Conservation (phyloP, 2,888 invertebrate species). For the Drosophila emarginata region DNA sequence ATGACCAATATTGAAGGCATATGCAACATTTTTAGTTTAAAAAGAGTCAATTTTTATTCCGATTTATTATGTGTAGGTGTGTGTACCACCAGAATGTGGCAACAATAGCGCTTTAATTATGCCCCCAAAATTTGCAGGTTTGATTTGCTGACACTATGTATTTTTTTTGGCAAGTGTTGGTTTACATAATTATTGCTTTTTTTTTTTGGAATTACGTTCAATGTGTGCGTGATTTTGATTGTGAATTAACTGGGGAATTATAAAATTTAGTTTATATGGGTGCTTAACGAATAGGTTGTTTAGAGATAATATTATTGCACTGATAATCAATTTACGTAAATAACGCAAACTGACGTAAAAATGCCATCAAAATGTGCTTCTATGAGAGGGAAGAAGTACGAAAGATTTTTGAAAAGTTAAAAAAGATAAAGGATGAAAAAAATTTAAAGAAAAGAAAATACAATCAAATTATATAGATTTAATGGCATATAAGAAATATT, state of each 20-base stretch:
- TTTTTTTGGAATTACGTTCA: slow-evolving; percentile 2
- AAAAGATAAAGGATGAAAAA: no score
- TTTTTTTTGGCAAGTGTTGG: slow-evolving; percentile 32
- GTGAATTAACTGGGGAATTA: slow-evolving; percentile 7
- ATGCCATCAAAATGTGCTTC: neutral
- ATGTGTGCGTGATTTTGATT: slow-evolving; percentile 14
- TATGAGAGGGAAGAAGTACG: neutral
- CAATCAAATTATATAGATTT: no score
- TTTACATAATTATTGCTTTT: slow-evolving; percentile 2
- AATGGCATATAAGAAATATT: no score
- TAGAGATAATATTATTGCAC: neutral
- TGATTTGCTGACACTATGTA: slow-evolving; percentile 23
- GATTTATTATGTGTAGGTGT: slow-evolving; percentile 22
- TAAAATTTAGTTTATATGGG: neutral
- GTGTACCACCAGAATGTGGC: neutral
- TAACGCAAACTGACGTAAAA: neutral
- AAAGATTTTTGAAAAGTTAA: neutral
- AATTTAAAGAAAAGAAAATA: no score
- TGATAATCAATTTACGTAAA: neutral
- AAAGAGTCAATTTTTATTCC: slow-evolving; percentile 30
- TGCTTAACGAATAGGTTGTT: slow-evolving; percentile 1
- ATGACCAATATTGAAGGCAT: slow-evolving; percentile 20
- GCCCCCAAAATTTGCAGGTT: slow-evolving; percentile 34
- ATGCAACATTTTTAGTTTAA: slow-evolving; percentile 32
- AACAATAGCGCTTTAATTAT: slow-evolving; percentile 61